Base-by-base conservation (phyloP, 92 coral and sea anemone species). In the Actinostola sp. region DNA sequence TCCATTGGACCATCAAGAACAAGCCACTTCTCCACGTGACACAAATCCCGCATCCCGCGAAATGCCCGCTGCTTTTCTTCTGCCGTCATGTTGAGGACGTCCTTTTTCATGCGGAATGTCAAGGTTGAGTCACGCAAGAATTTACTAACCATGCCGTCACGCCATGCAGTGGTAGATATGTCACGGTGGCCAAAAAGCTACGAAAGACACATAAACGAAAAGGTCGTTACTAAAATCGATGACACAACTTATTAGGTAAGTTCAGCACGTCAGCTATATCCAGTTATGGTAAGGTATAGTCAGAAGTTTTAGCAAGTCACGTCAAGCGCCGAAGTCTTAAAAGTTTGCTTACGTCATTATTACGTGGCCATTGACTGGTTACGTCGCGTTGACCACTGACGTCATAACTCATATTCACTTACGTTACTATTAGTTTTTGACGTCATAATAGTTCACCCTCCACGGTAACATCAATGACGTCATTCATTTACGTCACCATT, bases 1-100 rank as follows among this genome's bases (percentile, higher is more conserved):
- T 88, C 97, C 91, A 95, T 73, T 0, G 92, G 88, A 31, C 99
- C 99, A 51, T 95, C 97, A 61, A 95, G 82, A 20, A 95, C 96
- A 43, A 95, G 62, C 99, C 97, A 95, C 65, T 92, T 90, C 62
- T 90, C 91, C 36, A 90, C 82, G 11, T 53, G 88, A 23, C 78
- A 82, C 59, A 81, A 52, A 1, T 84, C 80, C 10, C 86, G 87
- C 79, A 87, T 63, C 59, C 84, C 79, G 16, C 96, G 96, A 1
- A 84, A 60, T 26, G 78, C 63, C 0, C 92, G 89, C 49, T 87
- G 89, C 44, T 78, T 90, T 21, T 90, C 96, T 19, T 92, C 62
- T 28, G 89, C 70, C 30, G 84, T 77, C 28, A 75, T 71, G 24
- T 55, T 58, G 25, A 81, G 66, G 19, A 87, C 82, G 27, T 90